These are phyloP conservation scores for Lycocerus yunnanus DNA, from an alignment of 2,888 invertebrate species.

Conservation along the genomic window DNA sequence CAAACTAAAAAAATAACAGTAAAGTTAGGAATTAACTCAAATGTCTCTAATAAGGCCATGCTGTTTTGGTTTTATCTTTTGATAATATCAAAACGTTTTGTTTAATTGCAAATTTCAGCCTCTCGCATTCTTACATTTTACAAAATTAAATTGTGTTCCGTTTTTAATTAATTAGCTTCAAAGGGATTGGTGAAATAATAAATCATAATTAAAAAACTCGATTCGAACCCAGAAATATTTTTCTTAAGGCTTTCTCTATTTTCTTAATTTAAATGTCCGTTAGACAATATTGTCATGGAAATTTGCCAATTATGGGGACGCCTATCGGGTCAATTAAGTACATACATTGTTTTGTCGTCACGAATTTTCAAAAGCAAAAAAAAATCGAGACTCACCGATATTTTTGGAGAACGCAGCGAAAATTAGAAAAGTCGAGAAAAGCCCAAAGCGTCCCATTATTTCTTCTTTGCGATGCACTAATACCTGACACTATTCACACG, in stretches of 20 bases:
- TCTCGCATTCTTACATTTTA: not conserved
- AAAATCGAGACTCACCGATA: not conserved
- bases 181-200: not conserved
- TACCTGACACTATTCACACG: not conserved
- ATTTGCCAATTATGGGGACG: not conserved
- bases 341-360: too few relatives aligned
- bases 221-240: not conserved
- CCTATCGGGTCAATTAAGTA: too few relatives aligned
- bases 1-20: too few relatives aligned
- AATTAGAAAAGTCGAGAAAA: not conserved
- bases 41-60: too few relatives aligned
- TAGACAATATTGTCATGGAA: not conserved
- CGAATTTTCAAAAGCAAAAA: not conserved
- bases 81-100: not conserved
- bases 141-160: slow-evolving; percentile 1
- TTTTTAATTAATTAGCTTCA: slow-evolving; percentile 1
- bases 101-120: not conserved
- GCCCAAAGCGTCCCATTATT: slow-evolving; percentile 1
- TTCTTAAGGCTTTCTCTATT: not conserved
- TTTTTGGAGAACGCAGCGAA: not conserved
- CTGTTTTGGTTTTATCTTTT: not conserved
- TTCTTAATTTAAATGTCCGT: not conserved
- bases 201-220: not conserved
- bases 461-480: not conserved
- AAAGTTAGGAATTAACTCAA: too few relatives aligned